Conservation (phyloP, 2,797 vertebrate species). For the Thripadectes ignobilis region DNA sequence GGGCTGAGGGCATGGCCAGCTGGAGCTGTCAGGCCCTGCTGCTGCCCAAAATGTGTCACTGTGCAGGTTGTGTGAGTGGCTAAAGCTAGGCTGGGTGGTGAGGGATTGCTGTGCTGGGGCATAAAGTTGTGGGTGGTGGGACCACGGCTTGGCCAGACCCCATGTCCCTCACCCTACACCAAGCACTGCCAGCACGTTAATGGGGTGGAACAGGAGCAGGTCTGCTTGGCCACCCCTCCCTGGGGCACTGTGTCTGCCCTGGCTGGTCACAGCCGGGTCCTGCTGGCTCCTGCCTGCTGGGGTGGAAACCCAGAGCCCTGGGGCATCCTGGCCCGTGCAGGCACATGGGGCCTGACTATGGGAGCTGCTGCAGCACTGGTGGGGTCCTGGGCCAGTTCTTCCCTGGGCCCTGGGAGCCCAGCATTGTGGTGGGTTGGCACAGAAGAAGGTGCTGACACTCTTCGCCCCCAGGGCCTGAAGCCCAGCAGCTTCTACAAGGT, state of each 20-base stretch:
- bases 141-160: not conserved
- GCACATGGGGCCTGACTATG: not conserved
- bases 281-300: not conserved
- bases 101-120: not conserved
- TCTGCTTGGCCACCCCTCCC: not conserved
- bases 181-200: not conserved
- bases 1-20: accelerated
- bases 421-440: accelerated
- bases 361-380: not conserved
- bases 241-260: not conserved
- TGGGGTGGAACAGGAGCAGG: not conserved
- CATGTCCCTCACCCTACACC: accelerated
- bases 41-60: not conserved
- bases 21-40: not conserved
- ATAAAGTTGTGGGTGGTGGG: not conserved
- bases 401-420: accelerated
- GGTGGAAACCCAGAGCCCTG: not conserved
- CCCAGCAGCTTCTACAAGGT: conserved; percentile 98
- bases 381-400: not conserved
- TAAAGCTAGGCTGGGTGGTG: not conserved
- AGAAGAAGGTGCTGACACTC: not conserved
- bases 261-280: accelerated
- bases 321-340: not conserved
- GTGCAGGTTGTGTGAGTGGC: not conserved
- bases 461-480: conserved; percentile 86